Percentiles rank a stretch among this genome's conserved stretches.
These are phyloP conservation scores for Sphaerophoria rueppellii DNA, from an alignment of 2,888 invertebrate species.

Conservation along the genomic window DNA sequence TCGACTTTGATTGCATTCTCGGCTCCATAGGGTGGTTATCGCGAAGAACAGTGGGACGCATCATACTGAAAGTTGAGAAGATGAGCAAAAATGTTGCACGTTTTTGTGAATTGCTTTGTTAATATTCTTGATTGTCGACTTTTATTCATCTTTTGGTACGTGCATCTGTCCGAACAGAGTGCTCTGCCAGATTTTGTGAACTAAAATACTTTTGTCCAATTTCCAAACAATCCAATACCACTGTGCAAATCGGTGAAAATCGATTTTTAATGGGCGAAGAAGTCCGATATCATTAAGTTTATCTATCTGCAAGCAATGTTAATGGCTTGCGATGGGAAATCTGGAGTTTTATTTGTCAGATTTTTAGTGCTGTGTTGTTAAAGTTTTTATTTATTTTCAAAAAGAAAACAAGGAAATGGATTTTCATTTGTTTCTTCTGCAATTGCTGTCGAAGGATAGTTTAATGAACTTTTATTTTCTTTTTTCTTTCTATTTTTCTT, in stretches of 20 bases:
- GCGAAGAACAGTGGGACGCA: background rate
- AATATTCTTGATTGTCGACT: background rate
- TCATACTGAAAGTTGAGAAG: background rate
- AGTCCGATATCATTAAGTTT: conserved; percentile 68
- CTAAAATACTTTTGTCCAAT: background rate
- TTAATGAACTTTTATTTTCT: conserved; percentile 16
- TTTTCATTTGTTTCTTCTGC: conserved; percentile 14
- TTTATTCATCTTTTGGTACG: too few relatives aligned
- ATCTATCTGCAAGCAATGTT: conserved; percentile 59
- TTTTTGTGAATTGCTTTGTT: background rate
- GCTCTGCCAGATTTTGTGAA: too few relatives aligned
- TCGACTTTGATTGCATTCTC: conserved; percentile 65
- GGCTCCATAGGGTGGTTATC: conserved; percentile 50
- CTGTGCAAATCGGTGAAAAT: conserved; percentile 45
- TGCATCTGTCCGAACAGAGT: too few relatives aligned
- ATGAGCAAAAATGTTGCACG: background rate
- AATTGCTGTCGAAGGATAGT: background rate
- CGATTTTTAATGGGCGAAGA: conserved; percentile 70
- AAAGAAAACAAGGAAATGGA: background rate
- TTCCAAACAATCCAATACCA: background rate
- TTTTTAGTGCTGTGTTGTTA: conserved; percentile 56
- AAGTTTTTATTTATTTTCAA: conserved; percentile 46
- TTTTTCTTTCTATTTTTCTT: background rate
- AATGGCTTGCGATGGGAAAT: conserved; percentile 69
- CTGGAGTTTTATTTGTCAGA: conserved; percentile 59